Percentiles rank a stretch among this genome's conserved stretches.
Evolutionary conservation across 2,888 invertebrate species (phyloP).

Genomic region (Eupithecia insigniata): DNA sequence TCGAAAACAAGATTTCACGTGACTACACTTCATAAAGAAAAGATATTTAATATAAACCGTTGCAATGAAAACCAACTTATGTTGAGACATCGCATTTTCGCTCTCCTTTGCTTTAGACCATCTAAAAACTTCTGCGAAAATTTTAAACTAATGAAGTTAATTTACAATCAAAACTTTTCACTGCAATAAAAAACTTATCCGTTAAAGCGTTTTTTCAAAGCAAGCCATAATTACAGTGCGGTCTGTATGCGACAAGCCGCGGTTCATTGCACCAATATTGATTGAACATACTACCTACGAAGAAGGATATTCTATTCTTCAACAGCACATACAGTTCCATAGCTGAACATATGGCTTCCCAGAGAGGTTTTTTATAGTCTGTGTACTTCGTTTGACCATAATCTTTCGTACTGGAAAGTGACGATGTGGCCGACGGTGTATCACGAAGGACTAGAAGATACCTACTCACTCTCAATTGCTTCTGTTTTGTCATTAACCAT

Average conservation of each 20-base stretch:
- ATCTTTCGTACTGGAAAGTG: too few species aligned
- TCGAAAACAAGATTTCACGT: too few species aligned
- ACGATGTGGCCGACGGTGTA: too few species aligned
- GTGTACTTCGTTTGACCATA: too few species aligned
- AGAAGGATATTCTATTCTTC: conserved; percentile 10
- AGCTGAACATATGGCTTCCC: neutral
- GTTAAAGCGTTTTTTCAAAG: conserved; percentile 18
- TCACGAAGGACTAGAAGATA: too few species aligned
- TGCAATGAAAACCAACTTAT: too few species aligned
- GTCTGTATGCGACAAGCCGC: conserved; percentile 46
- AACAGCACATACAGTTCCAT: neutral
- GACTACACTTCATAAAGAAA: too few species aligned
- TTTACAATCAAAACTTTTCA: neutral
- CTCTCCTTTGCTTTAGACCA: too few species aligned
- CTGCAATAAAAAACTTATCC: neutral
- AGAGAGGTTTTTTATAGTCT: neutral
- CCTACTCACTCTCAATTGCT: too few species aligned
- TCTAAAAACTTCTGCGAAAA: neutral
- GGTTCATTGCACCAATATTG: conserved; percentile 45
- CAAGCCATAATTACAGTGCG: conserved; percentile 39
- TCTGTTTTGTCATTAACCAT: too few species aligned
- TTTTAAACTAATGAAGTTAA: neutral
- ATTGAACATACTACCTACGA: conserved; percentile 34
- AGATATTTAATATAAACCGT: too few species aligned
- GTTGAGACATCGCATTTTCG: too few species aligned